Base-by-base conservation (phyloP, 2,113 vertebrate species). In the Porphyrio hochstetteri region DNA sequence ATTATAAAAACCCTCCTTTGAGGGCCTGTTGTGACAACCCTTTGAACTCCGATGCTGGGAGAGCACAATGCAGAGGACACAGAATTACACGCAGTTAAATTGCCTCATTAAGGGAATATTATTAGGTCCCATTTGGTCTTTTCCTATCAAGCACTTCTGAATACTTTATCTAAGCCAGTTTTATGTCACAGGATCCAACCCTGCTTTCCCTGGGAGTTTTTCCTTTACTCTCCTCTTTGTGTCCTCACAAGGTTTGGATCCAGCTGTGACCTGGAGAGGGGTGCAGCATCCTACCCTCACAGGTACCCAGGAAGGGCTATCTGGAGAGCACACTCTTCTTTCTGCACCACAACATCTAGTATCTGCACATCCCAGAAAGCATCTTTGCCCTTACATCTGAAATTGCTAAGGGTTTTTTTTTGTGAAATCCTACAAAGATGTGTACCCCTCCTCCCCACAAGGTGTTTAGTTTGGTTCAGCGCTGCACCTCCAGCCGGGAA, bases 11-110 rank as follows among this genome's bases (percentile, higher is more conserved):
- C 0, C 16, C 59, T 94, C 55, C 69, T 96, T 94, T 76, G 70
- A 92, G 67, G 53, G 69, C 93, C 88, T 96, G 86, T 95, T 96
- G 93, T 93, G 93, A 94, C 86, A 96, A 53, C 65, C 38, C 95
- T 96, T 97, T 95, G 95, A 97, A 97, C 94, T 95, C 67, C 52
- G 87, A 0, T 64, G 61, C 91, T 89, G 89, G 74, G 74, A 91
- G 72, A 95, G 40, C 59, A 87, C 79, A 95, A 85, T 90, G 90
- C 75, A 79, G 75, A 86, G 79, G 85, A 86, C 90, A 63, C 33
- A 76, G 92, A 93, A 94, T 86, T 91, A 91, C 50, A 79, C 81
- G 70, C 92, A 69, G 90, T 76, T 95, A 94, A 92, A 95, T 92
- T 92, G 93, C 91, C 88, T 95, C 88, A 93, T 96, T 95, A 95